Conservation (phyloP, 2,888 invertebrate genomes). For the Perithous albicinctus region DNA sequence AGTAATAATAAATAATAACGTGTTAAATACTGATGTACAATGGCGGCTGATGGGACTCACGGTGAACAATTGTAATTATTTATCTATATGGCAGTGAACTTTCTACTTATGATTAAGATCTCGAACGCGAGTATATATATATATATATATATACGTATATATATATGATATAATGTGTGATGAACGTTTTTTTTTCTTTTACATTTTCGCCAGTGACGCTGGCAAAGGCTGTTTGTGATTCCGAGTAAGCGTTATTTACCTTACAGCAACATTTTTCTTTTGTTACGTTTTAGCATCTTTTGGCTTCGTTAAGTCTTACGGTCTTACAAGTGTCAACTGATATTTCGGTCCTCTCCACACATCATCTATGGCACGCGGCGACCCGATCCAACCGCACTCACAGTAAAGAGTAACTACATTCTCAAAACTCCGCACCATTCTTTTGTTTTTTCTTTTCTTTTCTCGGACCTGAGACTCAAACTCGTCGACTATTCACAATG, state of each 20-base stretch:
- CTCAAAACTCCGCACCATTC: slow-evolving; percentile 29
- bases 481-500: slow-evolving; percentile 42
- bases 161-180: slow-evolving; percentile 55
- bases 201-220: slow-evolving; percentile 34
- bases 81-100: slow-evolving; percentile 82
- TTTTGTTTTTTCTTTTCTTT: no score
- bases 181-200: slow-evolving; percentile 53
- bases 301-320: slow-evolving; percentile 82
- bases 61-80: slow-evolving; percentile 73
- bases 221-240: slow-evolving; percentile 49
- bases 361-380: slow-evolving; percentile 74
- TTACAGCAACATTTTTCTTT: slow-evolving; percentile 51
- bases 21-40: slow-evolving; percentile 84
- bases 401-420: slow-evolving; percentile 40
- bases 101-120: slow-evolving; percentile 69
- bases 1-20: slow-evolving; percentile 81
- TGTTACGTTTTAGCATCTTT: slow-evolving; percentile 81
- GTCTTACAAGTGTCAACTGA: slow-evolving; percentile 71
- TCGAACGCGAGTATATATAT: slow-evolving; percentile 43
- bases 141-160: no score
- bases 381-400: slow-evolving; percentile 43
- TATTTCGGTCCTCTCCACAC: slow-evolving; percentile 49
- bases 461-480: slow-evolving; percentile 27
- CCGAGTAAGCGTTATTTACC: slow-evolving; percentile 47
- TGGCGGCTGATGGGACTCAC: slow-evolving; percentile 72